Conservation (phyloP, 2,888 invertebrate species). For the Andrena bicolor region DNA sequence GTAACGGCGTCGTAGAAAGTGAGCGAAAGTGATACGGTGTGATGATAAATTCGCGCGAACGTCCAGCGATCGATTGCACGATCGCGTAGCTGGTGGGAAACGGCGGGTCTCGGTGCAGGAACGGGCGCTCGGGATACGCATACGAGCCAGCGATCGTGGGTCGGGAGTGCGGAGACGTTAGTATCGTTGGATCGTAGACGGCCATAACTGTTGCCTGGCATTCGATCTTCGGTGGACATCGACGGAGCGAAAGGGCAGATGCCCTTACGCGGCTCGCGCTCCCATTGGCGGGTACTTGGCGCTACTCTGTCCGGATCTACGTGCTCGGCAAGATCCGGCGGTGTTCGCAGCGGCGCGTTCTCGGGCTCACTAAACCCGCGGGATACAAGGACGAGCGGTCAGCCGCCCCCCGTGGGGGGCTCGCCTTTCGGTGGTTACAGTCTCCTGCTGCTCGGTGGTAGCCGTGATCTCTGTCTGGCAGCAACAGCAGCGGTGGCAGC, state of each 20-base stretch:
- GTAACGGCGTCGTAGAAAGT: constrained; percentile 47
- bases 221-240: constrained; percentile 51
- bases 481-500: constrained; percentile 41
- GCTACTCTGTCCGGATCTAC: constrained; percentile 60
- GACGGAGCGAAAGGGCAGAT: constrained; percentile 66
- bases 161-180: not conserved
- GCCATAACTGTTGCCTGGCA: constrained; percentile 63
- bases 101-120: not conserved
- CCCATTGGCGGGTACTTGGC: constrained; percentile 56
- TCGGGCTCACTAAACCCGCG: constrained; percentile 7
- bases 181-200: constrained; percentile 38
- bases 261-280: constrained; percentile 61
- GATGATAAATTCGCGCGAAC: constrained; percentile 39
- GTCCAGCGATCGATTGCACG: constrained; percentile 6
- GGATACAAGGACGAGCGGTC: constrained; percentile 43
- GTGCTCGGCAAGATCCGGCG: constrained; percentile 48
- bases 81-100: not conserved
- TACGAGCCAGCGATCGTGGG: constrained; percentile 9
- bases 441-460: constrained; percentile 14
- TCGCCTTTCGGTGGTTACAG: constrained; percentile 15
- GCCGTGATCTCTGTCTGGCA: constrained; percentile 41
- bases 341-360: not conserved
- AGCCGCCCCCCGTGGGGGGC: constrained; percentile 49
- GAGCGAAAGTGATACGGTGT: constrained; percentile 53
- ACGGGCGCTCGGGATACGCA: not conserved